These are phyloP conservation scores for Verasper variegatus DNA, from an alignment of 2,113 vertebrate genomes.

Conservation along the genomic window DNA sequence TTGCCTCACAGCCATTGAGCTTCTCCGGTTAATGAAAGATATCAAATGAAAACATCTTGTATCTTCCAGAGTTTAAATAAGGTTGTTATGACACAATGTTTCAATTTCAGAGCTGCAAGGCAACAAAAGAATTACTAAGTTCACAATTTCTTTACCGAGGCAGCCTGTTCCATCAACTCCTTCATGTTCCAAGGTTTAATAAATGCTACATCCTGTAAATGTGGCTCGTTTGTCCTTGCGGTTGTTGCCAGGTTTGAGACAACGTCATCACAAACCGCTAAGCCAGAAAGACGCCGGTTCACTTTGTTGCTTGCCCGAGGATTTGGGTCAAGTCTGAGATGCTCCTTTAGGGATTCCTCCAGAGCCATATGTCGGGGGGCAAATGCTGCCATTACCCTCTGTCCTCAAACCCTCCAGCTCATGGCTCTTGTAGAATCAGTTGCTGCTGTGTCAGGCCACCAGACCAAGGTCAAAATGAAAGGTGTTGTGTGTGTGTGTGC, in stretches of 20 bases:
- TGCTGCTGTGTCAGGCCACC: slow-evolving; percentile 19
- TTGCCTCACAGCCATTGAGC: neutral
- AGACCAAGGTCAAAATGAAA: slow-evolving; percentile 36
- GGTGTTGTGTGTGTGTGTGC: neutral
- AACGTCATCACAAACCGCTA: neutral
- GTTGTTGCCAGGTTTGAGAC: neutral
- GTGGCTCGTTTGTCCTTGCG: no score
- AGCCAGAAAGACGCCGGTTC: neutral
- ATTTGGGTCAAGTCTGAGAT: slow-evolving; percentile 58
- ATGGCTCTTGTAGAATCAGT: slow-evolving; percentile 38
- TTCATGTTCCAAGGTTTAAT: neutral
- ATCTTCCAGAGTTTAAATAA: neutral
- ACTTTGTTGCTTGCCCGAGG: slow-evolving; percentile 31
- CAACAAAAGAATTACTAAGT: neutral
- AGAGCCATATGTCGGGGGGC: slow-evolving; percentile 53
- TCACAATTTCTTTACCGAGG: no score
- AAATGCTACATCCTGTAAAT: neutral
- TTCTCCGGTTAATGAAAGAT: neutral
- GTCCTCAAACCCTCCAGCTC: slow-evolving; percentile 49
- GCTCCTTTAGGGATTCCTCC: slow-evolving; percentile 48
- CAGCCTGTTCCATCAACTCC: neutral
- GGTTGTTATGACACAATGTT: neutral
- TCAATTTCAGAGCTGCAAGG: neutral
- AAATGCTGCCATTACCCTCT: slow-evolving; percentile 46
- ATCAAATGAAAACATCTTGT: neutral